phyloP scores from a whole-genome alignment of 2,888 invertebrate genomes.

The Ochropleura leucogaster region DNA sequence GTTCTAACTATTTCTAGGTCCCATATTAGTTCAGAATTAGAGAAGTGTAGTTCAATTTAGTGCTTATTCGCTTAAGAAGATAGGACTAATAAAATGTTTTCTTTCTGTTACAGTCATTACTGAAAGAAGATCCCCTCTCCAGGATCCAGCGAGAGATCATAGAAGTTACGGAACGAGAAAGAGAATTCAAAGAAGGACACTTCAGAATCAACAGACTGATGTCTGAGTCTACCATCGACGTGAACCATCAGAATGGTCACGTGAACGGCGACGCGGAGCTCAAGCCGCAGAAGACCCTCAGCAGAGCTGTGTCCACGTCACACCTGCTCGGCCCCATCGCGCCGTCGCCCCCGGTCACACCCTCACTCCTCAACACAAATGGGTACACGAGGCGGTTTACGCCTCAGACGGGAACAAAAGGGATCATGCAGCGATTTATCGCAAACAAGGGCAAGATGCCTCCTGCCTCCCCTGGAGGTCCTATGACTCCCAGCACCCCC shows the following conservation, averaged over 20 bases:
- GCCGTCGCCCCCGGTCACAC: slow-evolving; percentile 82
- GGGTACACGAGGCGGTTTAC: slow-evolving; percentile 91
- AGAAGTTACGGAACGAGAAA: slow-evolving; percentile 95
- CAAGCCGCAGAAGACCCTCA: slow-evolving; percentile 77
- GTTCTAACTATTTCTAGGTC: not conserved
- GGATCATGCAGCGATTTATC: slow-evolving; percentile 96
- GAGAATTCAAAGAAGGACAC: slow-evolving; percentile 93
- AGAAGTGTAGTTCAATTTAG: not conserved
- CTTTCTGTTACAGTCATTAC: slow-evolving; percentile 85
- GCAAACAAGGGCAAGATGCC: slow-evolving; percentile 94
- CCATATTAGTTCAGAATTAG: not conserved
- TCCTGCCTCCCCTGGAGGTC: slow-evolving; percentile 74
- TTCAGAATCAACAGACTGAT: slow-evolving; percentile 85
- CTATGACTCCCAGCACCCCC: slow-evolving; percentile 75
- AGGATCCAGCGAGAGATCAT: slow-evolving; percentile 97
- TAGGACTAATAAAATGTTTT: slow-evolving; percentile 47
- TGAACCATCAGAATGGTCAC: slow-evolving; percentile 86
- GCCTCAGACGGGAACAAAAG: slow-evolving; percentile 92
- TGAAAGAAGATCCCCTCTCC: slow-evolving; percentile 93
- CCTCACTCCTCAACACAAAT: slow-evolving; percentile 83
- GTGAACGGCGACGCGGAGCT: slow-evolving; percentile 80
- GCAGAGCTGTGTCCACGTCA: slow-evolving; percentile 87
- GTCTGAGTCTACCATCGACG: slow-evolving; percentile 87
- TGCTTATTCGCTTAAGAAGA: not conserved
- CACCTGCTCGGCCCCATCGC: slow-evolving; percentile 84